Evolutionary conservation across 23 tunicate species (phyloP).

Genomic region (Trididemnum clinides): DNA sequence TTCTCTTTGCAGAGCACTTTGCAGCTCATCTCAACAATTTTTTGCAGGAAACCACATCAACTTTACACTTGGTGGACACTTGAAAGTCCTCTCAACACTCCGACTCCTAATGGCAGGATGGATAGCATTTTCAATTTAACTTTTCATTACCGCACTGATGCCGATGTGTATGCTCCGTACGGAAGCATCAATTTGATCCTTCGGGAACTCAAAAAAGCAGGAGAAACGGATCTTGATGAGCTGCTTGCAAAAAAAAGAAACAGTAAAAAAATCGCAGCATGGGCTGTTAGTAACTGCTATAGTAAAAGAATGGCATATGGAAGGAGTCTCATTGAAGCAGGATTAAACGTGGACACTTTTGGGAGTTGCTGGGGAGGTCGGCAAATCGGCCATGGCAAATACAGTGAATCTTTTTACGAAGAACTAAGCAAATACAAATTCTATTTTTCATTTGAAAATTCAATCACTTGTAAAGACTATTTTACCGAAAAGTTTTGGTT

Average conservation of each 20-base stretch:
- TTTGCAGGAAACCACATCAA: constrained; percentile 68
- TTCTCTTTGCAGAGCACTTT: too few relatives aligned
- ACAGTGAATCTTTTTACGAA: constrained; percentile 57
- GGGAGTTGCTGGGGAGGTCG: constrained; percentile 83
- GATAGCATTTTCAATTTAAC: constrained; percentile 74
- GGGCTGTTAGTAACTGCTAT: constrained; percentile 84
- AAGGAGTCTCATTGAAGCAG: constrained; percentile 54
- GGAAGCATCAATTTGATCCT: constrained; percentile 84
- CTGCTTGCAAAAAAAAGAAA: constrained; percentile 60
- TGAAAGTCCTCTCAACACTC: constrained; percentile 79
- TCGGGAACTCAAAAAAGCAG: constrained; percentile 54
- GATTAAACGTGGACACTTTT: constrained; percentile 71
- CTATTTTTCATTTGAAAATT: constrained; percentile 93
- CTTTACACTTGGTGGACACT: constrained; percentile 82
- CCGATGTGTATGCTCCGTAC: constrained; percentile 92
- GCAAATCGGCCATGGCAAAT: constrained; percentile 65
- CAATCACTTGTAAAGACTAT: constrained; percentile 79
- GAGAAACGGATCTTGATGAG: constrained; percentile 65
- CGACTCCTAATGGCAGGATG: neutral
- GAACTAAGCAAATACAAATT: constrained; percentile 76
- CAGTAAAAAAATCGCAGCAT: constrained; percentile 67
- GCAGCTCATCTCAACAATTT: too few relatives aligned
- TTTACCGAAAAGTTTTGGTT: constrained; percentile 96
- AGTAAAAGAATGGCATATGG: constrained; percentile 60
- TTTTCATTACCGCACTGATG: constrained; percentile 78